Evolutionary conservation across 2,797 vertebrate species (phyloP).

Genomic region (Paratrypauchen microcephalus): DNA sequence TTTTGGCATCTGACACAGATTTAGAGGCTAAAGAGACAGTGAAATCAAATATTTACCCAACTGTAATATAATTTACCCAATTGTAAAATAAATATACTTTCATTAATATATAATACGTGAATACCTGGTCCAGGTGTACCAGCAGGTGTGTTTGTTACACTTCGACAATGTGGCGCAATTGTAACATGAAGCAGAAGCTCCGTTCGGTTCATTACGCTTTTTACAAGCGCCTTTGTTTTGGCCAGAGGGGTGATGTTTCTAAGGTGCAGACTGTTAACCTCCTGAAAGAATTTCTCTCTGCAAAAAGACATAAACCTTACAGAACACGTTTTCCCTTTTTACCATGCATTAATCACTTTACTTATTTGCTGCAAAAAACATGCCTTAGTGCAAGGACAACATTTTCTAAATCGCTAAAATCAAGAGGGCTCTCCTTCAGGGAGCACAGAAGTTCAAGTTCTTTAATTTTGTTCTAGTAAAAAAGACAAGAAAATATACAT

Average conservation of each 20-base stretch:
- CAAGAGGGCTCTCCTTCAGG: slow-evolving; percentile 92
- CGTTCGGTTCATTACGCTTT: slow-evolving; percentile 96
- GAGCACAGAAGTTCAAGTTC: slow-evolving; percentile 96
- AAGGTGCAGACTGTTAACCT: slow-evolving; percentile 86
- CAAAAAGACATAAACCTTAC: slow-evolving; percentile 18
- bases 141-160: slow-evolving; percentile 87
- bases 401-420: slow-evolving; percentile 94
- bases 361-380: slow-evolving; percentile 23
- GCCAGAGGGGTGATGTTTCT: slow-evolving; percentile 83
- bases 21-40: slow-evolving; percentile 83
- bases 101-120: not conserved
- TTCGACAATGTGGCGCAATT: slow-evolving; percentile 94
- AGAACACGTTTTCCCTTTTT: not conserved
- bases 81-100: not conserved
- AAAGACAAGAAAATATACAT: slow-evolving; percentile 17
- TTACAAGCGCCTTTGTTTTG: slow-evolving; percentile 93
- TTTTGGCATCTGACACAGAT: slow-evolving; percentile 91
- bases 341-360: not conserved
- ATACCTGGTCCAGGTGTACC: slow-evolving; percentile 86
- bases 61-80: not conserved
- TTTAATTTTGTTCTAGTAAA: slow-evolving; percentile 92
- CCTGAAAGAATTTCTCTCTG: slow-evolving; percentile 97
- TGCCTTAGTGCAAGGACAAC: slow-evolving; percentile 91
- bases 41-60: not conserved
- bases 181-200: slow-evolving; percentile 95